Evolutionary conservation across 2,113 vertebrate species (phyloP).

Genomic region (Paradoxurus hermaphroditus): DNA sequence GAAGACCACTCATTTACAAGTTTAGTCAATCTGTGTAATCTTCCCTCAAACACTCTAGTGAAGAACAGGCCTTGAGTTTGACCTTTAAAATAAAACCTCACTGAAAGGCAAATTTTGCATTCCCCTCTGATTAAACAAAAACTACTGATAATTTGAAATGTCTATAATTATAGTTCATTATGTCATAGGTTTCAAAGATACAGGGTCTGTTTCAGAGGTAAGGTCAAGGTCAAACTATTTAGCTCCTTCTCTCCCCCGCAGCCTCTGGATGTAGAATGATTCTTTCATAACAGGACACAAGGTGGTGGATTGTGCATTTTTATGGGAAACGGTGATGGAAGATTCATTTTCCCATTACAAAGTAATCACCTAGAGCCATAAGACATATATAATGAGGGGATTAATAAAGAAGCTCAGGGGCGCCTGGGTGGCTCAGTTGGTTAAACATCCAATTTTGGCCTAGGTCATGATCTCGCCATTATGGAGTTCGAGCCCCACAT

Average conservation of each 20-base stretch:
- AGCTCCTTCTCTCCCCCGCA: background rate
- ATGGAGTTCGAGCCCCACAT: too few relatives aligned
- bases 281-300: background rate
- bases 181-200: background rate
- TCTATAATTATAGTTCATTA: background rate
- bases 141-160: background rate
- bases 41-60: background rate
- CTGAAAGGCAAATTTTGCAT: background rate
- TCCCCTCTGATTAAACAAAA: background rate
- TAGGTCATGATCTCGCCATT: too few relatives aligned
- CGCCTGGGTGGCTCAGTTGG: too few relatives aligned
- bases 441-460: too few relatives aligned
- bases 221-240: background rate
- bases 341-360: background rate
- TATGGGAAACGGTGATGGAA: background rate
- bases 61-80: background rate
- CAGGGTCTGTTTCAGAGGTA: background rate
- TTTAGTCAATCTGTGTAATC: background rate
- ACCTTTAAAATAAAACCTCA: background rate
- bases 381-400: background rate
- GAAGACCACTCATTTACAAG: background rate
- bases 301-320: background rate
- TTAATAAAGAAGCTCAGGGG: background rate
- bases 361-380: background rate
- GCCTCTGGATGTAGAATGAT: background rate